Percentiles rank a stretch among this genome's conserved stretches.
Conservation (phyloP, 1,140 invertebrate species). For the Pararge aegeria region DNA sequence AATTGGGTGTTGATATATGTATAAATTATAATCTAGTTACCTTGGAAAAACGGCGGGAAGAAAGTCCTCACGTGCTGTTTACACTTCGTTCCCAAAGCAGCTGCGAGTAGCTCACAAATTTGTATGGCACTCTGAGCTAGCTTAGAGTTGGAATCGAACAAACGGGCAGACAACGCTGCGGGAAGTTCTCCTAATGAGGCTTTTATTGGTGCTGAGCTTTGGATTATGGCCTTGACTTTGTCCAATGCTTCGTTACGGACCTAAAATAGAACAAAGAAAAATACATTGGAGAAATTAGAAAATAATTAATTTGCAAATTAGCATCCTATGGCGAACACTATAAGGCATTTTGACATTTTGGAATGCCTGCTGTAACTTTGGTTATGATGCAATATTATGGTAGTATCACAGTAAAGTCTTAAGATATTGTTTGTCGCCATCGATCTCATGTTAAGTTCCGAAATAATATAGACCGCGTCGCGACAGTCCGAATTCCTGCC, state of each 20-base stretch:
- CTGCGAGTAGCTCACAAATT: constrained; percentile 89
- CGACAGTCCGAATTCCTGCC: too few relatives aligned
- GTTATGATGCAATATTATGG: too few relatives aligned
- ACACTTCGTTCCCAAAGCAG: constrained; percentile 89
- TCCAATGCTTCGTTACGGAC: constrained; percentile 90
- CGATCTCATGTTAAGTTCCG: too few relatives aligned
- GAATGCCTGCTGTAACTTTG: too few relatives aligned
- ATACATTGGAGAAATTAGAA: not conserved
- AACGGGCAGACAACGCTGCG: constrained; percentile 85
- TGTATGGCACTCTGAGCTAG: constrained; percentile 90
- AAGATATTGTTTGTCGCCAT: too few relatives aligned
- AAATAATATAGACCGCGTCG: too few relatives aligned
- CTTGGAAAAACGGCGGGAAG: constrained; percentile 91
- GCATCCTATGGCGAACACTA: too few relatives aligned
- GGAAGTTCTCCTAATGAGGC: constrained; percentile 91
- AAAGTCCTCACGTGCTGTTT: constrained; percentile 90
- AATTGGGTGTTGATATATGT: too few relatives aligned
- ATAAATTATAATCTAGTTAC: too few relatives aligned
- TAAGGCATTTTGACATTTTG: too few relatives aligned
- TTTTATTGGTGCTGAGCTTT: constrained; percentile 89
- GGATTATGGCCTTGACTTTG: constrained; percentile 88
- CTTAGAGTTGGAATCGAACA: constrained; percentile 95
- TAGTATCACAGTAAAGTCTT: too few relatives aligned
- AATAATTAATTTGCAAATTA: too few relatives aligned
- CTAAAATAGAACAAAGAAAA: constrained; percentile 51